Conservation (phyloP, 2,797 vertebrate genomes). For the Chlorospingus flavigularis region DNA sequence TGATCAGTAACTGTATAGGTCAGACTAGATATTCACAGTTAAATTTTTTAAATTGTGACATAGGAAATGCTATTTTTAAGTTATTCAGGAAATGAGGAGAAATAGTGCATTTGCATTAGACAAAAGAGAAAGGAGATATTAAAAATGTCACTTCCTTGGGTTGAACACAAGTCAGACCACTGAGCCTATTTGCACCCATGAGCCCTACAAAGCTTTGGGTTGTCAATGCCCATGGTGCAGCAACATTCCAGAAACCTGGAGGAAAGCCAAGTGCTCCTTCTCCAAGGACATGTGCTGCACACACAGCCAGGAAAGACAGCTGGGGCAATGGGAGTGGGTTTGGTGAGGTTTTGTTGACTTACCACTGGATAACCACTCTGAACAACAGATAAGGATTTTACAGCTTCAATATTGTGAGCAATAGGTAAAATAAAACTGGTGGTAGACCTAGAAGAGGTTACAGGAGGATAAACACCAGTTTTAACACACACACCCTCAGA, state of each 20-base stretch:
- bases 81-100: neutral
- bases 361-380: neutral
- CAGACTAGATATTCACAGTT: neutral
- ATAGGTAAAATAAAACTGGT: neutral
- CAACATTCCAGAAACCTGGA: neutral
- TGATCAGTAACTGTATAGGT: neutral
- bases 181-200: neutral
- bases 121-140: neutral
- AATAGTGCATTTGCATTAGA: neutral
- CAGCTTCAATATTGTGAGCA: neutral
- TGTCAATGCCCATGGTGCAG: accelerated
- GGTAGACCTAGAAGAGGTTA: neutral
- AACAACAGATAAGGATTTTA: neutral
- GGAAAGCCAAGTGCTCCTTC: neutral
- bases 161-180: neutral
- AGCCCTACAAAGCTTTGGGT: neutral
- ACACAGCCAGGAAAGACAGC: neutral
- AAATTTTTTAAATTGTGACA: neutral
- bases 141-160: neutral
- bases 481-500: neutral
- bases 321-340: neutral
- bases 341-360: neutral
- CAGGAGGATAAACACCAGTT: neutral
- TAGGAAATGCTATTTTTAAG: neutral
- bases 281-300: neutral